Conservation (phyloP, 53 echinoderm and acorn worm species). For the Stichopus horrens region DNA sequence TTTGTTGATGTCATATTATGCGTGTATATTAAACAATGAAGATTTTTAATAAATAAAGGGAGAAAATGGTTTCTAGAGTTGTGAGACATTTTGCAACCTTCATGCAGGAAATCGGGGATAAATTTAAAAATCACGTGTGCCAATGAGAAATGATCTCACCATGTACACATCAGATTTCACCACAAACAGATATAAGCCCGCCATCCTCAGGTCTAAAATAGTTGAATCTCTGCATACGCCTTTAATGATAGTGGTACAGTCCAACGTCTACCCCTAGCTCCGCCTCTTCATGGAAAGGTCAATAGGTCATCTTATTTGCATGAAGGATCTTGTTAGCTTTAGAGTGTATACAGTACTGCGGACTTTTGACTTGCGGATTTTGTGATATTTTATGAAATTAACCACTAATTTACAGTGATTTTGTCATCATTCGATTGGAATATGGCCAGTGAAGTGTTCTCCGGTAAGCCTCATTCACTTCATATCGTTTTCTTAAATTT, state of each 20-base stretch:
- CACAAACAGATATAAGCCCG: too few relatives aligned
- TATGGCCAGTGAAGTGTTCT: slow-evolving; percentile 74
- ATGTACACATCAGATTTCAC: too few relatives aligned
- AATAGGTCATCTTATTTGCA: slow-evolving; percentile 22
- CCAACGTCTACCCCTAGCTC: background rate
- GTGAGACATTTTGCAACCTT: too few relatives aligned
- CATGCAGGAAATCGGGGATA: too few relatives aligned
- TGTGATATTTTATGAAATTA: slow-evolving; percentile 9
- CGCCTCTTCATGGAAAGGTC: slow-evolving; percentile 18
- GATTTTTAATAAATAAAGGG: too few relatives aligned
- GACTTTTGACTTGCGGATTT: slow-evolving; percentile 19
- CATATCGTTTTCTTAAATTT: slow-evolving; percentile 13
- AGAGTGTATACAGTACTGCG: background rate
- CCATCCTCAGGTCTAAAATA: too few relatives aligned
- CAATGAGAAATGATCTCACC: too few relatives aligned
- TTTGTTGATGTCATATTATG: too few relatives aligned
- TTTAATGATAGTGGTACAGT: background rate
- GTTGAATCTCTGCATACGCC: slow-evolving; percentile 5
- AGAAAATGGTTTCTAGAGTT: too few relatives aligned
- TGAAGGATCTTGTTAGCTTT: background rate
- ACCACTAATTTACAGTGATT: background rate
- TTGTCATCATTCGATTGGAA: background rate
- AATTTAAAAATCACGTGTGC: too few relatives aligned
- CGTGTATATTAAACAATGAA: too few relatives aligned
- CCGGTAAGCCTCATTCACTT: slow-evolving; percentile 58